Conservation (phyloP, 1,140 invertebrate genomes). For the Aphis craccivora region DNA sequence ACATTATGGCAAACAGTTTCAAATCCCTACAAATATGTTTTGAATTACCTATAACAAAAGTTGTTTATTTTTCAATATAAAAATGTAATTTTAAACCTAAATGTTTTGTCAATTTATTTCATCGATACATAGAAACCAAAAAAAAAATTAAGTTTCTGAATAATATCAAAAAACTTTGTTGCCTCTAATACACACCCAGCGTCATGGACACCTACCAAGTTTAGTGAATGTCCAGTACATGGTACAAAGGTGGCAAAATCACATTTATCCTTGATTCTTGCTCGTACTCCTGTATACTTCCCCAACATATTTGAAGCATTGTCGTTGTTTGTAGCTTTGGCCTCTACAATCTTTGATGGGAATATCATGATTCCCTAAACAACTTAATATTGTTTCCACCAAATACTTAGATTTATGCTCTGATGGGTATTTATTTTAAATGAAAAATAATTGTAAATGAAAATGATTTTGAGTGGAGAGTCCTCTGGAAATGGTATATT, state of each 20-base stretch:
- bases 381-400: not conserved
- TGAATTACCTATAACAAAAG: no score
- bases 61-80: no score
- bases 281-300: constrained; percentile 26
- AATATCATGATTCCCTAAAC: constrained; percentile 24
- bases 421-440: not conserved
- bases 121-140: not conserved
- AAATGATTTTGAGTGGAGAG: no score
- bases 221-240: constrained; percentile 34
- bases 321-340: constrained; percentile 61
- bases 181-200: constrained; percentile 1
- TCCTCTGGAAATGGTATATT: no score
- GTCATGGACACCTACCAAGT: constrained; percentile 6
- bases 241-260: constrained; percentile 36
- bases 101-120: not conserved
- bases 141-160: constrained; percentile 8
- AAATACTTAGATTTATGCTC: constrained; percentile 31
- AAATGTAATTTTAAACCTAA: not conserved
- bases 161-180: constrained; percentile 16
- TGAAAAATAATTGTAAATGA: no score
- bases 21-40: no score
- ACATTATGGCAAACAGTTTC: no score
- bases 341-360: constrained; percentile 59
- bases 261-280: not conserved
- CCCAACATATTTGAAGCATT: constrained; percentile 59